Percentiles rank a stretch among this genome's conserved stretches.
phyloP scores from a whole-genome alignment of 1,140 invertebrate genomes.

The Carcinoscorpius rotundicauda region DNA sequence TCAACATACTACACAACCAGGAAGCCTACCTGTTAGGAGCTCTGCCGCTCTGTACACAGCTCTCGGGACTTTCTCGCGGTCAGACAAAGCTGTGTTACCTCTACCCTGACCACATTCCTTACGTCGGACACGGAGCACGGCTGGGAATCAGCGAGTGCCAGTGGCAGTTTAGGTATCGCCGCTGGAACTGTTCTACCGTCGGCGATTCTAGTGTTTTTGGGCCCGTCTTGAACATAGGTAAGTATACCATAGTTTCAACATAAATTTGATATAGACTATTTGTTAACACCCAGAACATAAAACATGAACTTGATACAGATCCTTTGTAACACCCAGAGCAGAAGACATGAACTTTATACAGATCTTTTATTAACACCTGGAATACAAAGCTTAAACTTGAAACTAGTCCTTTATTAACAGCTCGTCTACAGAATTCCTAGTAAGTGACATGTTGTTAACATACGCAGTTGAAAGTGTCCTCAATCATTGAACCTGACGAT shows the following conservation, averaged over 20 bases:
- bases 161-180: conserved; percentile 69
- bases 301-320: no score
- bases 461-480: no score
- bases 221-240: conserved; percentile 68
- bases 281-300: no score
- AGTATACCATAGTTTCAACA: conserved; percentile 27
- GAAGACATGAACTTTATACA: no score
- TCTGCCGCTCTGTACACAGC: conserved; percentile 43
- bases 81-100: conserved; percentile 62
- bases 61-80: conserved; percentile 53
- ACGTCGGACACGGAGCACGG: conserved; percentile 34
- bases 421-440: no score
- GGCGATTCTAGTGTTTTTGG: conserved; percentile 68
- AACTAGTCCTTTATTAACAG: no score
- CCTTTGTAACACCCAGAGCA: no score
- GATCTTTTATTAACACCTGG: no score
- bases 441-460: no score
- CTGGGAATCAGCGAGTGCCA: conserved; percentile 60
- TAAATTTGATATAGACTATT: no score
- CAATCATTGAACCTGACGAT: no score
- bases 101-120: conserved; percentile 45
- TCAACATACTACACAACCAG: conserved; percentile 37
- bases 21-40: conserved; percentile 38
- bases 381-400: no score
- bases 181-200: conserved; percentile 74